Evolutionary conservation across 2,113 vertebrate species (phyloP).

Genomic region (Ailurus styani): DNA sequence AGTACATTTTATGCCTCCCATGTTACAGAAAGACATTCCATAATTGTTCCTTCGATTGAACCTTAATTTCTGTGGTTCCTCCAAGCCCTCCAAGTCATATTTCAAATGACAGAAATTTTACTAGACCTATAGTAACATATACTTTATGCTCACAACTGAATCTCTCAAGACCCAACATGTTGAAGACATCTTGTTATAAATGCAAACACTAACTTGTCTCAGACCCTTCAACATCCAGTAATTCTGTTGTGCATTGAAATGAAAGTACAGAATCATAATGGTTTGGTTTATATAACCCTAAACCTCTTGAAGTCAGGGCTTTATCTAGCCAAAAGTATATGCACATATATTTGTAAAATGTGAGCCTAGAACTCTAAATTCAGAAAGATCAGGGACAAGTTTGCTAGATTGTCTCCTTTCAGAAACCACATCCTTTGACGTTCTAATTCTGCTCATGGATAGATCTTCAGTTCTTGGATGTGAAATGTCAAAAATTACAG

Average conservation of each 20-base stretch:
- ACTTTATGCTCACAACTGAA: neutral
- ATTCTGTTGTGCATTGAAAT: neutral
- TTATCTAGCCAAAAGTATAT: neutral
- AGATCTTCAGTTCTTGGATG: neutral
- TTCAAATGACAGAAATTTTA: constrained; percentile 8
- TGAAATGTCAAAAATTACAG: neutral
- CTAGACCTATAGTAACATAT: neutral
- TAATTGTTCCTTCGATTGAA: neutral
- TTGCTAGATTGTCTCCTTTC: neutral
- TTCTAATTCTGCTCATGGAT: neutral
- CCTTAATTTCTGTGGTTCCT: neutral
- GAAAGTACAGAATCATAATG: neutral
- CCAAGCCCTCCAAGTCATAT: neutral
- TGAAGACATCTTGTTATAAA: neutral
- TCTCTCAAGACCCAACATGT: neutral
- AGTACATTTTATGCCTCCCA: neutral
- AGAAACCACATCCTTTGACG: neutral
- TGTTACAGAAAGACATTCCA: neutral
- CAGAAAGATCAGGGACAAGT: neutral
- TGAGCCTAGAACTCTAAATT: neutral
- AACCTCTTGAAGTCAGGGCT: neutral
- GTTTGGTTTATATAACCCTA: neutral
- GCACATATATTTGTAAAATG: neutral
- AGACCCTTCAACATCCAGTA: neutral
- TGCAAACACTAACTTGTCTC: neutral